A percentile compares a stretch with the other conserved stretches of the same genome.
These are phyloP conservation scores for Pomatorhinus ruficollis DNA, from an alignment of 2,113 vertebrate genomes.

Conservation along the genomic window DNA sequence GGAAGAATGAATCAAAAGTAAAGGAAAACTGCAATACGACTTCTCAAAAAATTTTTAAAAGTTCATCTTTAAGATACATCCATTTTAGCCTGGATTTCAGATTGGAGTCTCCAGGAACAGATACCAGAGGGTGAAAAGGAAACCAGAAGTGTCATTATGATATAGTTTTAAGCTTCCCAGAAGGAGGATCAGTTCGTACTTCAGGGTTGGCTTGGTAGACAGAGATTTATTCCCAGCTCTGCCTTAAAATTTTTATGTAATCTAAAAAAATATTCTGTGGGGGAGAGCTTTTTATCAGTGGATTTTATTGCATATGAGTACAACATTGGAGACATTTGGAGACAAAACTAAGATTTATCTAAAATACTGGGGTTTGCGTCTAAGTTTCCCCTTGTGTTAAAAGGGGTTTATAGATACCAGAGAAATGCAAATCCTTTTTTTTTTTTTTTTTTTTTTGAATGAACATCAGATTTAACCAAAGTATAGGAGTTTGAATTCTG, in stretches of 20 bases:
- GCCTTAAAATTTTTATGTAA: not conserved
- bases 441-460: not conserved
- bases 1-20: not conserved
- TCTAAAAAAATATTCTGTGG: not conserved
- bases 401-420: not conserved
- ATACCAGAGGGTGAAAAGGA: not conserved
- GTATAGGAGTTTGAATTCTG: not conserved
- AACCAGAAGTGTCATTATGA: not conserved
- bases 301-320: not conserved
- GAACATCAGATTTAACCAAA: not conserved
- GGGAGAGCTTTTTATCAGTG: not conserved
- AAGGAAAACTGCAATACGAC: not conserved
- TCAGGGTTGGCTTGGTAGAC: not conserved
- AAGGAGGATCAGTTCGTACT: not conserved
- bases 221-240: not conserved
- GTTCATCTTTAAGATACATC: not conserved
- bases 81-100: not conserved
- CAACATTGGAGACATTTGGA: not conserved
- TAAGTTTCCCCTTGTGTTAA: not conserved
- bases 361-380: not conserved
- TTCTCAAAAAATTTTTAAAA: not conserved
- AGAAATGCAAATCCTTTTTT: not conserved
- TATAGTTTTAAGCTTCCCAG: not conserved
- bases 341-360: not conserved
- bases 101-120: not conserved